Conservation (phyloP, 2,888 invertebrate genomes). For the Polyommatus iphigenia region DNA sequence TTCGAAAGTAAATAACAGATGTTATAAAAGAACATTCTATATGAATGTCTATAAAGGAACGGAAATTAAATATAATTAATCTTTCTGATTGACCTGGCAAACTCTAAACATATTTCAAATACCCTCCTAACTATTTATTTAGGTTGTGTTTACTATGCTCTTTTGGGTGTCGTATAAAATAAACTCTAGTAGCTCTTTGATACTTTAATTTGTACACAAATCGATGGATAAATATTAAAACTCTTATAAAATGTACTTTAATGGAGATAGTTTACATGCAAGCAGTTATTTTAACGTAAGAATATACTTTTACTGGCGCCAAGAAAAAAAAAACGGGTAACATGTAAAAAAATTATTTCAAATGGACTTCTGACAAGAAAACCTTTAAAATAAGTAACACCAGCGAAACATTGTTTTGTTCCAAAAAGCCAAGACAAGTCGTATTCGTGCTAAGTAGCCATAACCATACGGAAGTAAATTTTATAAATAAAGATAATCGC, state of each 20-base stretch:
- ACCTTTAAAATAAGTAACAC: neutral
- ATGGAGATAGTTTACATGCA: neutral
- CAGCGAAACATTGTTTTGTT: neutral
- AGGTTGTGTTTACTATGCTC: neutral
- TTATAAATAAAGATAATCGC: constrained; percentile 24
- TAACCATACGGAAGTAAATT: constrained; percentile 8
- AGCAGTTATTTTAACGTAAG: too few species aligned
- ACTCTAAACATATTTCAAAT: neutral
- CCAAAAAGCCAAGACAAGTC: neutral
- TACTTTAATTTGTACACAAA: neutral
- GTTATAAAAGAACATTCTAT: neutral
- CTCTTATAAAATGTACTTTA: neutral
- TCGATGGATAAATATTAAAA: neutral
- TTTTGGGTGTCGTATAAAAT: neutral
- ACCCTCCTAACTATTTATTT: neutral
- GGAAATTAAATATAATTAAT: neutral
- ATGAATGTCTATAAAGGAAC: neutral
- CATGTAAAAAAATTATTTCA: neutral
- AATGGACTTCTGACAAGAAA: neutral
- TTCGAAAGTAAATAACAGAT: too few species aligned
- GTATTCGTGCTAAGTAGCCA: constrained; percentile 2
- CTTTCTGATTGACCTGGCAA: neutral
- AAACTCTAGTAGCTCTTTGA: neutral
- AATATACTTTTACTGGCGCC: too few species aligned
- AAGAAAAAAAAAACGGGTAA: too few species aligned